Conservation (phyloP, 1,140 invertebrate species). For the Bombus sibiricus region DNA sequence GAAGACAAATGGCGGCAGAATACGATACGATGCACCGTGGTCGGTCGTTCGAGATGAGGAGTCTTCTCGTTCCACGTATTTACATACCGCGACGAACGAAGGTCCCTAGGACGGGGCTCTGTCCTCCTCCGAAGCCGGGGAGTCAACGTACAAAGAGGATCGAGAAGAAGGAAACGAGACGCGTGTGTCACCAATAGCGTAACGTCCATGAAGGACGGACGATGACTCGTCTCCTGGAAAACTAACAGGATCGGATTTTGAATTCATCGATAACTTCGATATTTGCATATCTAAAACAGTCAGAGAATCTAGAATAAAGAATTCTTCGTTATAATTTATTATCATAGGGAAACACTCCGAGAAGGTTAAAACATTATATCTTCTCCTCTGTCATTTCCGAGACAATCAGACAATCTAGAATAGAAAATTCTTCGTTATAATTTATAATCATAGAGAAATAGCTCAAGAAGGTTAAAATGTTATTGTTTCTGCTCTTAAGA, state of each 20-base stretch:
- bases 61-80: conserved; percentile 66
- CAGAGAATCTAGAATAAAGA: background rate
- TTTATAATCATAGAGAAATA: background rate
- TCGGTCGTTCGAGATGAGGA: conserved; percentile 63
- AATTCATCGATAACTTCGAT: background rate
- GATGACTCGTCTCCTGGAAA: conserved; percentile 58
- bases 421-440: background rate
- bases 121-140: conserved; percentile 36
- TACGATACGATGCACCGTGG: conserved; percentile 70
- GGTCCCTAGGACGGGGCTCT: conserved; percentile 40
- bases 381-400: background rate
- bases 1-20: conserved; percentile 71
- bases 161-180: conserved; percentile 42
- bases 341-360: background rate
- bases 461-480: background rate
- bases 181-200: conserved; percentile 56
- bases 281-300: background rate
- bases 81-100: conserved; percentile 64
- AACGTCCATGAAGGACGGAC: conserved; percentile 65
- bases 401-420: background rate
- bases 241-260: conserved; percentile 49
- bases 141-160: conserved; percentile 45
- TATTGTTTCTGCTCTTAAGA: background rate
- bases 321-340: background rate
- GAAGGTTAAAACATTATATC: background rate